Evolutionary conservation across 2,113 vertebrate genomes (phyloP), one percentile per base, ranked within the genome.

Genomic region (Oxyura jamaicensis): DNA sequence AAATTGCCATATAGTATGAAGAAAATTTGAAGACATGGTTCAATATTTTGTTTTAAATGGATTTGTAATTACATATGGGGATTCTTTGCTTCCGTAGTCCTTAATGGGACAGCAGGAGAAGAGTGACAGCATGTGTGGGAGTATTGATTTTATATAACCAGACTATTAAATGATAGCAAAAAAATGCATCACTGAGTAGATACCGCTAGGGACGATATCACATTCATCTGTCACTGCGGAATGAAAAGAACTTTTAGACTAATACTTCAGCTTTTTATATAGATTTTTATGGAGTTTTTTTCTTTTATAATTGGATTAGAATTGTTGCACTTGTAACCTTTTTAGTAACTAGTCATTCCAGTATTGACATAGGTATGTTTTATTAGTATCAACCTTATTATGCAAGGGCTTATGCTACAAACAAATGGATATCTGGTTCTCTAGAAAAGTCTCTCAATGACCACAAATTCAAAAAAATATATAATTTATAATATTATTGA

Each of bases 101-200:
- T 87, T 62, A 95, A 62, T 73, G 67, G 83, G 77, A 84, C 59
- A 86, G 73, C 79, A 81, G 39, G 29, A 96, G 71, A 96, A 77
- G 93, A 91, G 93, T 94, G 90, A 91, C 86, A 91, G 91, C 48
- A 19, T 79, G 60, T 21, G 74, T 94, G 74, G 77, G 77, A 87
- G 74, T 94, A 96, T 97, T 94, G 96, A 95, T 94, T 91, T 91
- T 94, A 62, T 92, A 83, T 95, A 96, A 96, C 88, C 92, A 89
- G 90, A 73, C 71, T 94, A 84, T 94, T 94, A 97, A 97, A 82
- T 87, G 71, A 91, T 85, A 83, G 62, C 73, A 91, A 96, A 96
- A 96, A 96, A 95, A 84, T 73, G 53, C 62, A 79, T 89, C 88
- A 53, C 66, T 93, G 1, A 0, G 31, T 89, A 88, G 75, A 59